Evolutionary conservation across 2,888 invertebrate genomes (phyloP).

Genomic region (Tenodera sinensis): DNA sequence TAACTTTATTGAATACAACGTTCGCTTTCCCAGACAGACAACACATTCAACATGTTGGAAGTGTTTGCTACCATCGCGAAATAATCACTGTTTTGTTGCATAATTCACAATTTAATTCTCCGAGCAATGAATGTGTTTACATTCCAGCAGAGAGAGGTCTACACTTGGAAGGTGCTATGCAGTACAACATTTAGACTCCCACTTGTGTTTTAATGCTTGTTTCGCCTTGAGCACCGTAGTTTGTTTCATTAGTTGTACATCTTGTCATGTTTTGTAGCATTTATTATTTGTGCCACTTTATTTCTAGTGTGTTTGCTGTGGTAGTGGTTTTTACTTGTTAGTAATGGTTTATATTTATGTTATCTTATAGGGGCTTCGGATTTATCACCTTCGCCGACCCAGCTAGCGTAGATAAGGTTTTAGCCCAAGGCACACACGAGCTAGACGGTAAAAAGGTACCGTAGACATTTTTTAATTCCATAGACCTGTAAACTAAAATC

Average conservation of each 20-base stretch:
- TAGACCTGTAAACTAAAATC: conserved; percentile 13
- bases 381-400: conserved; percentile 99
- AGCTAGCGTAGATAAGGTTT: conserved; percentile 97
- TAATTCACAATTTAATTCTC: neutral
- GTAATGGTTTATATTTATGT: conserved; percentile 34
- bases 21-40: no score
- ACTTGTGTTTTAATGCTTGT: neutral
- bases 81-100: neutral
- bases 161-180: neutral
- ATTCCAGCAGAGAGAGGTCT: neutral
- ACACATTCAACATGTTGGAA: no score
- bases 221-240: neutral
- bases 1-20: no score
- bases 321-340: conserved; percentile 32
- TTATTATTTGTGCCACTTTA: neutral
- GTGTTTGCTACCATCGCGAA: neutral
- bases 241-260: neutral
- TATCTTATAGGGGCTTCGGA: conserved; percentile 90
- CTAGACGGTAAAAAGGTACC: conserved; percentile 98
- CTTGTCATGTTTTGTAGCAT: neutral
- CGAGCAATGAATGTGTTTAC: neutral
- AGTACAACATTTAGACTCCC: neutral
- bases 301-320: conserved; percentile 26
- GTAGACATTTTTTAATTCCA: conserved; percentile 31
- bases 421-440: conserved; percentile 97